A percentile compares a stretch with the other conserved stretches of the same genome.
Conservation (phyloP, 2,888 invertebrate genomes). For the Orthosia gothica region DNA sequence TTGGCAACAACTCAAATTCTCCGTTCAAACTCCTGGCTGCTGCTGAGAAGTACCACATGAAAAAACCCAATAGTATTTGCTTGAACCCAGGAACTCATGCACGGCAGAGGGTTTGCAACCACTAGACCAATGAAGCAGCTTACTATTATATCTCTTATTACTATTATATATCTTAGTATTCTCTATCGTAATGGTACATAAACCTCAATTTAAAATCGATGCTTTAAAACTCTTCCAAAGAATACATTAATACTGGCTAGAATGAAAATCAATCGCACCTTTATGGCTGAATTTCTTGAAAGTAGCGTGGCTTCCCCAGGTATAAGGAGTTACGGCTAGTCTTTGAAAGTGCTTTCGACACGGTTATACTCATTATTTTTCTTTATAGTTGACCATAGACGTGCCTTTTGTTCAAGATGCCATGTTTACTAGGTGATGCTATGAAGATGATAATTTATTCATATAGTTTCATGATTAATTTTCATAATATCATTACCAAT, state of each 20-base stretch:
- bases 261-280: constrained; percentile 46
- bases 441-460: not conserved
- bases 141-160: no score
- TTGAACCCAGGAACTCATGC: not conserved
- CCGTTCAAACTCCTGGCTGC: no score
- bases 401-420: not conserved
- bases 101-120: not conserved
- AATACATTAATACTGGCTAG: constrained; percentile 1
- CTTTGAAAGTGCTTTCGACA: constrained; percentile 32
- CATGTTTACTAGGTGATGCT: not conserved
- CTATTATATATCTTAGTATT: not conserved
- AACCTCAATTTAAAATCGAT: not conserved
- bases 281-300: constrained; percentile 32
- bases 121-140: not conserved
- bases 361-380: constrained; percentile 10
- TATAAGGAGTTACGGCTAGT: constrained; percentile 34
- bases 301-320: constrained; percentile 8
- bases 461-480: not conserved
- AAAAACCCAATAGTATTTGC: no score
- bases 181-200: not conserved
- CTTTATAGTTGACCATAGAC: not conserved
- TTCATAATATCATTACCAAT: not conserved
- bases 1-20: no score
- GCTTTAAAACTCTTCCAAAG: constrained; percentile 5
- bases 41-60: no score